Evolutionary conservation across 64 coral and sea anemone genomes (phyloP).

Genomic region (Pocillopora damicornis): DNA sequence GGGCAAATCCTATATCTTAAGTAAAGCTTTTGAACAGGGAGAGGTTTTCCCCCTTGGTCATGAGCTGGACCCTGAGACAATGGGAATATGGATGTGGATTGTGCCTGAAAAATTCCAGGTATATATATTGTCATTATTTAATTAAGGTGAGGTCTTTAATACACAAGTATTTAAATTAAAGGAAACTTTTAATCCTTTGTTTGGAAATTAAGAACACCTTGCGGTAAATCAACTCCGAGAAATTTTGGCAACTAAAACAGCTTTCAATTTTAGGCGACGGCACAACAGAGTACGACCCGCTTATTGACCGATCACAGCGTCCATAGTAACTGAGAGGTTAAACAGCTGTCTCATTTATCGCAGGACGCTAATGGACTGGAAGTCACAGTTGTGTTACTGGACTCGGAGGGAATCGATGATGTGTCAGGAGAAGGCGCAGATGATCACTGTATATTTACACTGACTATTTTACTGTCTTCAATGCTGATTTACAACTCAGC

Average conservation of each 20-base stretch:
- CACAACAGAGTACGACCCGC: neutral
- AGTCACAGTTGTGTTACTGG: slow-evolving; percentile 35
- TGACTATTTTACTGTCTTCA: slow-evolving; percentile 39
- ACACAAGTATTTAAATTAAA: no score
- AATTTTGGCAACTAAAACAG: neutral
- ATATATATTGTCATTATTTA: neutral
- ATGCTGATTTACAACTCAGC: slow-evolving; percentile 54
- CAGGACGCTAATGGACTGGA: slow-evolving; percentile 35
- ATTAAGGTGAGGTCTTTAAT: neutral
- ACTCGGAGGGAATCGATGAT: slow-evolving; percentile 45
- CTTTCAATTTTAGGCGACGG: neutral
- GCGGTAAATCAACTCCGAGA: neutral
- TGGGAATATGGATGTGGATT: slow-evolving; percentile 41
- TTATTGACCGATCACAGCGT: neutral
- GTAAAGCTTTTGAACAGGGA: neutral
- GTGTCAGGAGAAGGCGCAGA: slow-evolving; percentile 21
- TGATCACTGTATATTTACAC: slow-evolving; percentile 53
- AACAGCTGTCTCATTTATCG: neutral
- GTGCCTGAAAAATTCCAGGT: slow-evolving; percentile 26
- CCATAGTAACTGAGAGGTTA: neutral
- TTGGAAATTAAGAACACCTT: neutral
- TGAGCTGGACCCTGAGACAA: slow-evolving; percentile 21
- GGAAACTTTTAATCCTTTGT: no score
- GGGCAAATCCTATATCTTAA: slow-evolving; percentile 21
- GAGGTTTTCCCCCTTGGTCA: slow-evolving; percentile 30